Evolutionary conservation across 2,888 invertebrate species (phyloP), one percentile per base, ranked within the genome.

Genomic region (Drosophila longiperda): DNA sequence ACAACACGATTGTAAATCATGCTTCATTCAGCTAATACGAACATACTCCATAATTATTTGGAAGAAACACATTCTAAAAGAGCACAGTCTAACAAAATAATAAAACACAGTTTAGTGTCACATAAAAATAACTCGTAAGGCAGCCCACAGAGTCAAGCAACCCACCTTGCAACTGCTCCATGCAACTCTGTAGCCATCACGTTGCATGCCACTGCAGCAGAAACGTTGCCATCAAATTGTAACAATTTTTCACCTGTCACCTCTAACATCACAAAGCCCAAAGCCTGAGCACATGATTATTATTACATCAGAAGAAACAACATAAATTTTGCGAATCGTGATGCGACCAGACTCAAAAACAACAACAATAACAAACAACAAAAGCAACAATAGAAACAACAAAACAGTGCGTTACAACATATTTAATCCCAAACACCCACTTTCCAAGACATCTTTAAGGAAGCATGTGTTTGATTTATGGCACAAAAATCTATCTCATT

Each of bases 231-330:
- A 83, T 83, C 85, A 88, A 86, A 86, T 86, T 86, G 85, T 86
- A 86, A 86, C 85, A 86, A 86, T 86, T 86, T 86, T 86, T 86
- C 85, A 86, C 85, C 85, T 86, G 85, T 86, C 88, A 55, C 26
- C 77, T 61, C 29, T 20, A 5, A 57, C 66, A 38, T 26, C 54
- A 38, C 26, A 26, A 26, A 29, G 3, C 4, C 38, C 60, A 40
- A 12, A 59, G 62, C 50, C 38, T 32, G 62, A 66, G 83, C 83
- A 82, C 85, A 88, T 85, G 85, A 85, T 85, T 85, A 86, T 85
- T 85, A 85, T 85, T 85, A 85, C 85, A 88, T 85, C 85, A 85
- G 85, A 69, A 79, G 76, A 75, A 82, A 50, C 73, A 87, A 80
- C 85, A 88, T 86, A 87, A 86, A 89, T 86, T 89, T 74, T 48